Percentiles rank a stretch among this genome's conserved stretches.
Conservation (phyloP, 2,888 invertebrate genomes). For the Drepanosiphum platanoidis region DNA sequence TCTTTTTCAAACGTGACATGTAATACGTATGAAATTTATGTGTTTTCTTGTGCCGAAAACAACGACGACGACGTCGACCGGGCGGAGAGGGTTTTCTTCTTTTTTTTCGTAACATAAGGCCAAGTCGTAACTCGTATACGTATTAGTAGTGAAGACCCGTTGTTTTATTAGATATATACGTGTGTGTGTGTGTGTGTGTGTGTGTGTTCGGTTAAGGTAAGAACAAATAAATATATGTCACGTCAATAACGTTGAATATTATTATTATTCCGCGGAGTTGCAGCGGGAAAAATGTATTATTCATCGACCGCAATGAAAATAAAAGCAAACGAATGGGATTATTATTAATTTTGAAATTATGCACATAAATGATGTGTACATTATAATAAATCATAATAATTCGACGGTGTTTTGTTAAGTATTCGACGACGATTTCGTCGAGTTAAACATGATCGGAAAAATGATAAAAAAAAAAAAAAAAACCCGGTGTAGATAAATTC, state of each 20-base stretch:
- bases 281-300: not conserved
- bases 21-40: slow-evolving; percentile 29
- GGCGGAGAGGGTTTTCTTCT: not conserved
- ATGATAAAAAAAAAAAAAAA: too few relatives aligned
- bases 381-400: too few relatives aligned
- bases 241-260: not conserved
- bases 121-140: slow-evolving; percentile 25
- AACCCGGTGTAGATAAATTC: too few relatives aligned
- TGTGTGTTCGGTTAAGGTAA: not conserved
- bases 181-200: too few relatives aligned
- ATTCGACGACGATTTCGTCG: too few relatives aligned
- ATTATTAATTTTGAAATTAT: not conserved
- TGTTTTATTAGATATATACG: slow-evolving; percentile 10
- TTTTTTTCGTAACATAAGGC: slow-evolving; percentile 17
- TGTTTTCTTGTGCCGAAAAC: slow-evolving; percentile 15
- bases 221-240: slow-evolving; percentile 2
- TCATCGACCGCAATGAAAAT: not conserved
- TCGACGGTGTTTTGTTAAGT: too few relatives aligned
- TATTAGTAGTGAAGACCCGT: not conserved
- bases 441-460: too few relatives aligned
- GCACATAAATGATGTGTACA: not conserved
- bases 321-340: not conserved
- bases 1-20: slow-evolving; percentile 21
- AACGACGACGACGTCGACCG: slow-evolving; percentile 11
- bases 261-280: not conserved